Conservation (phyloP, 1,140 invertebrate genomes). For the Pomacea maculata region DNA sequence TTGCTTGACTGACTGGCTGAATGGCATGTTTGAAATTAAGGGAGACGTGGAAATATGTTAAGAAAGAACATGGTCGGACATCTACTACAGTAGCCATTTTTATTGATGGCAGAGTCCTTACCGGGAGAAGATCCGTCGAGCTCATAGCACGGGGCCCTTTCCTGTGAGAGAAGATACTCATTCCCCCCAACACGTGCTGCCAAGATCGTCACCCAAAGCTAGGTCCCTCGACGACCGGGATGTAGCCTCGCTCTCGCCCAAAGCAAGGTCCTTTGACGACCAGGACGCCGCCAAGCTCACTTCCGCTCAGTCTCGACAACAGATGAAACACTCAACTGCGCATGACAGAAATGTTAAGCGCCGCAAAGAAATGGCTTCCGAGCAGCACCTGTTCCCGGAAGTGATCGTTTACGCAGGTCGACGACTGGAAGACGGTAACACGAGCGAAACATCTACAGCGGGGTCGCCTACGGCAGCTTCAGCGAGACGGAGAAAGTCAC, state of each 20-base stretch:
- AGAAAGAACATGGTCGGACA: no score
- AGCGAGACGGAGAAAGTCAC: no score
- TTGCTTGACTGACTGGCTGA: no score
- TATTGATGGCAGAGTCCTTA: no score
- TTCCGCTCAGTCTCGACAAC: no score
- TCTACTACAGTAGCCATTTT: no score
- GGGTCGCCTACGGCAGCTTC: neutral
- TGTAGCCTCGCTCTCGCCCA: neutral
- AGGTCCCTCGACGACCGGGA: conserved; percentile 16
- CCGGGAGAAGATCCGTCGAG: conserved; percentile 1
- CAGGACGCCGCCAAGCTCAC: neutral
- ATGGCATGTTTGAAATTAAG: no score
- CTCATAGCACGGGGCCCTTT: neutral
- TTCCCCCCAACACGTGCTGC: neutral
- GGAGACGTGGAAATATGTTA: no score
- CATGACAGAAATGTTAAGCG: neutral
- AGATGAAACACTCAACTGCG: neutral
- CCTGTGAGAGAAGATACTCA: neutral
- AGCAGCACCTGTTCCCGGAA: conserved; percentile 16
- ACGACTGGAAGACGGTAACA: neutral
- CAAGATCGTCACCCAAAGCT: neutral
- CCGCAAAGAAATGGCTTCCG: neutral
- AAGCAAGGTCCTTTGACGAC: neutral
- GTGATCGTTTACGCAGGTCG: conserved; percentile 5
- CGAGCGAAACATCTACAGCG: neutral